phyloP scores from a whole-genome alignment of 2,888 invertebrate genomes.

The Cerastis leucographa region DNA sequence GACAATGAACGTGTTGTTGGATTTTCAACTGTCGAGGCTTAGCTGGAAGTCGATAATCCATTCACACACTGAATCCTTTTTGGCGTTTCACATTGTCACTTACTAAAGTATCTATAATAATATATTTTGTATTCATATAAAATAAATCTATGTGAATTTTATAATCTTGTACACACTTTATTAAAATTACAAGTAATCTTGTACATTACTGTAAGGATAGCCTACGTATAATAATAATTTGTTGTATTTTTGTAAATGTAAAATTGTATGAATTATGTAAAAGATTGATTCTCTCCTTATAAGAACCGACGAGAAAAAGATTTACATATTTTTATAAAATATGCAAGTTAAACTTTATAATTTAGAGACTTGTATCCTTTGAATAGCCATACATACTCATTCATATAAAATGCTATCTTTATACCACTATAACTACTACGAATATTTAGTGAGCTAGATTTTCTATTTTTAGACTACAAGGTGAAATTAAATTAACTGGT shows the following conservation, averaged over 20 bases:
- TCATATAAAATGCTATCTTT: conserved; percentile 14
- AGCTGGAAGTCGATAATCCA: not conserved
- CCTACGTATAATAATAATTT: conserved; percentile 2
- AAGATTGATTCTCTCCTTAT: not conserved
- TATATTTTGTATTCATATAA: conserved; percentile 26
- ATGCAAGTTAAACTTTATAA: conserved; percentile 30
- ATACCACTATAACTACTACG: not conserved
- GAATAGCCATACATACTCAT: conserved; percentile 7
- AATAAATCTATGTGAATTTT: conserved; percentile 28
- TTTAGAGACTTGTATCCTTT: conserved; percentile 27
- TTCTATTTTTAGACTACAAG: conserved; percentile 51
- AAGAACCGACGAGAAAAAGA: not conserved
- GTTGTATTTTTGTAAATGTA: conserved; percentile 46
- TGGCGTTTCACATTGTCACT: not conserved
- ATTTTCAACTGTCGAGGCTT: not conserved
- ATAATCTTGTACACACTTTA: conserved; percentile 24
- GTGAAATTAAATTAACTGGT: not conserved
- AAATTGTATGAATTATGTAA: conserved; percentile 21
- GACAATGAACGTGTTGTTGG: too few relatives aligned
- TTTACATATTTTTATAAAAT: conserved; percentile 36
- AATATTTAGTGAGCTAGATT: conserved; percentile 54
- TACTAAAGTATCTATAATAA: not conserved
- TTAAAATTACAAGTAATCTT: not conserved
- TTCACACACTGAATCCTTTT: not conserved
- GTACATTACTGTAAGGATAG: conserved; percentile 4